Conservation (phyloP, 1,140 invertebrate species). For the Mactra quadrangularis region DNA sequence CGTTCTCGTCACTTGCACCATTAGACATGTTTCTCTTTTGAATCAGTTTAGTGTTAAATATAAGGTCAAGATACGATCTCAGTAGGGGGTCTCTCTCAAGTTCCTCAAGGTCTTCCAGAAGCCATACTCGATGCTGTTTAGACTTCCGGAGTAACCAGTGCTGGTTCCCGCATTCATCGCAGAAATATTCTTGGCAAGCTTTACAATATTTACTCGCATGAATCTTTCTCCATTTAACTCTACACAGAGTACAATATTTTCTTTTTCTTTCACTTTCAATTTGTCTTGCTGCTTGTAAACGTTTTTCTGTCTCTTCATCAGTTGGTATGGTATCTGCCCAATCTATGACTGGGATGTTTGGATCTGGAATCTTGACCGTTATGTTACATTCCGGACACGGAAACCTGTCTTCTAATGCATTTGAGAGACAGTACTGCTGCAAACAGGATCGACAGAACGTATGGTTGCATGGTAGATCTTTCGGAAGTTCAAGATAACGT, state of each 20-base stretch:
- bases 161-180: constrained; percentile 47
- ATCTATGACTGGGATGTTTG: constrained; percentile 19
- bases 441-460: constrained; percentile 34
- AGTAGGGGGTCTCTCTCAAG: constrained; percentile 42
- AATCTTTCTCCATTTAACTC: constrained; percentile 9
- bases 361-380: constrained; percentile 1
- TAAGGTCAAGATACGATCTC: neutral
- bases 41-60: constrained; percentile 29
- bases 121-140: constrained; percentile 36
- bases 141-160: constrained; percentile 47
- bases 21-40: neutral
- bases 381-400: constrained; percentile 38
- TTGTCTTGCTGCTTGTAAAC: constrained; percentile 10
- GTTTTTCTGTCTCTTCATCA: neutral
- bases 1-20: neutral
- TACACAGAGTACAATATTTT: constrained; percentile 22
- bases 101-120: constrained; percentile 3
- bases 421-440: constrained; percentile 10
- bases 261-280: constrained; percentile 1
- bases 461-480: constrained; percentile 51
- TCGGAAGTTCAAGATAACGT: constrained; percentile 9
- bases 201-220: constrained; percentile 47
- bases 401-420: constrained; percentile 3
- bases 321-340: constrained; percentile 43
- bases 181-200: constrained; percentile 49